Evolutionary conservation across 2,888 invertebrate genomes (phyloP), one percentile per base, ranked within the genome.

Genomic region (Apamea crenata): DNA sequence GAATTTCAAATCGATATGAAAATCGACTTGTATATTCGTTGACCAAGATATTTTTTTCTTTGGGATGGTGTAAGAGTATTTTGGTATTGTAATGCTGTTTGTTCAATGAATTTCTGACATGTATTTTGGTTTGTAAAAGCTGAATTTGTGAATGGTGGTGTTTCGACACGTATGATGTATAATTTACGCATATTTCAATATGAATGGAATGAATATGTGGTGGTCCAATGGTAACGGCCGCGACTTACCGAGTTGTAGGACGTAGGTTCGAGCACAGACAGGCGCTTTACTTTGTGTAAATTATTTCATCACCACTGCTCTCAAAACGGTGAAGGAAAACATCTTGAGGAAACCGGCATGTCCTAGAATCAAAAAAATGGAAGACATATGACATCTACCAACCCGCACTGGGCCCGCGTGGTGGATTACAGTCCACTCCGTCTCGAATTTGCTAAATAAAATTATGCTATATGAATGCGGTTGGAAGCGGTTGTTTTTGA

Each of bases 1-100:
- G 90, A 90, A 90, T 91, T 91, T 86, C 87, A 91, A 92, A 89
- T 87, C 72, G 84, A 77, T 86, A 69, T 81, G 81, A 87, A 86
- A 82, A 82, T 79, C 66, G 71, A 67, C 81, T 84, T 83, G 89
- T 89, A 77, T 90, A 82, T 86, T 90, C 87, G 73, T 80, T 88
- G 93, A 92, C 93, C 93, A 89, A 91, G 80, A 85, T 83, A 65
- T 83, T 78, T 93, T 53, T 82, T 91, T 90, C 32, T 29, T 71
- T 63, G 40, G 53, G 47, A 80, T 87, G 66, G 78, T 75, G 86
- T 79, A 87, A 87, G 71, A 75, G 29, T 78, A 50, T 76, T 89
- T 90, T 90, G 86, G 79, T 89, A 88, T 90, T 91, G 67, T 90
- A 87, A 90, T 87, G 40, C 72, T 87, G 76, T 86, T 74, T 84